phyloP scores from a whole-genome alignment of 2,888 invertebrate genomes.

The Matsumyia berberina region DNA sequence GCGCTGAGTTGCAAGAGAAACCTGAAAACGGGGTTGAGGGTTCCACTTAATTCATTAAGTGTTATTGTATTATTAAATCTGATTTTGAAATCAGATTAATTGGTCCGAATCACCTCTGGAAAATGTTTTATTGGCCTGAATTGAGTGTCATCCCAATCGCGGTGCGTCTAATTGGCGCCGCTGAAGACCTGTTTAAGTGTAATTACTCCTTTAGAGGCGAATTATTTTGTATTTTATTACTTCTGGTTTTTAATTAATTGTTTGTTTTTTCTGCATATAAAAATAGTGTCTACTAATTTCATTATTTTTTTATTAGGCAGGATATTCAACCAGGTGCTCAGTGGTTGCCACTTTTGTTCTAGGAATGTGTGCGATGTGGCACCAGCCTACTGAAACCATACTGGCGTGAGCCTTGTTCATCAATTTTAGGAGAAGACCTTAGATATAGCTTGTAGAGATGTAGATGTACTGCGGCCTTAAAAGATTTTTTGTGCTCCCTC shows the following conservation, averaged over 20 bases:
- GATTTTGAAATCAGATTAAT: constrained; percentile 13
- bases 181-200: neutral
- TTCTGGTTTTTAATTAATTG: neutral
- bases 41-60: neutral
- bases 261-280: neutral
- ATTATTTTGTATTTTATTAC: neutral
- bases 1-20: neutral
- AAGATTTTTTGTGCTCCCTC: too few relatives aligned
- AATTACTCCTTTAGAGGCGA: neutral
- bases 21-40: neutral
- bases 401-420: too few relatives aligned
- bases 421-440: too few relatives aligned
- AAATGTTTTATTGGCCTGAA: constrained; percentile 7
- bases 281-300: too few relatives aligned
- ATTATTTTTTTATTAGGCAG: too few relatives aligned
- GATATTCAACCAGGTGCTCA: too few relatives aligned
- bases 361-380: too few relatives aligned
- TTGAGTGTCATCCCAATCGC: neutral
- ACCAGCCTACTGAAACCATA: too few relatives aligned
- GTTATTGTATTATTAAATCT: neutral
- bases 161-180: neutral
- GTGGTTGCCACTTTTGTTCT: too few relatives aligned
- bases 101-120: neutral
- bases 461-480: too few relatives aligned
- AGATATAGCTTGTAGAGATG: too few relatives aligned